These are phyloP conservation scores for Dynastes grantii DNA, from an alignment of 2,888 invertebrate genomes.

Conservation along the genomic window DNA sequence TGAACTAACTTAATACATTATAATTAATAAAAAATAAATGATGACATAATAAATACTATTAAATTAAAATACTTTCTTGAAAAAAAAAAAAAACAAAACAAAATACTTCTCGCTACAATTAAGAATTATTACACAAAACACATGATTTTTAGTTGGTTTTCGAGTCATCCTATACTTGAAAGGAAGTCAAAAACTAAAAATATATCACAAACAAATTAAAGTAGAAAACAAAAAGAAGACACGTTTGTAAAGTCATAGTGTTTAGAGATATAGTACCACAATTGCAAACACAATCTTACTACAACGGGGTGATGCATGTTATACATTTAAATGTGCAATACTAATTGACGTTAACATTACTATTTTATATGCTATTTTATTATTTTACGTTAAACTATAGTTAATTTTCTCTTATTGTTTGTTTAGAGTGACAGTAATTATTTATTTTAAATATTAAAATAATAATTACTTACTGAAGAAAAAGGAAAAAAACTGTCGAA, in stretches of 20 bases:
- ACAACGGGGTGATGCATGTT: slow-evolving; percentile 34
- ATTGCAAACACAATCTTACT: slow-evolving; percentile 38
- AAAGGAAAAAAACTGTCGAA: slow-evolving; percentile 39
- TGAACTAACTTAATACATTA: slow-evolving; percentile 40
- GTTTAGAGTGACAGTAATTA: slow-evolving; percentile 56
- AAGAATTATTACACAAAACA: slow-evolving; percentile 27
- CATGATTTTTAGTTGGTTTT: slow-evolving; percentile 24
- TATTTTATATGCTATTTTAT: slow-evolving; percentile 32
- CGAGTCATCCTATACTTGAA: slow-evolving; percentile 12
- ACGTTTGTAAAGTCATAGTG: neutral
- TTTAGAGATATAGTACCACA: slow-evolving; percentile 25
- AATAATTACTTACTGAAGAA: slow-evolving; percentile 60
- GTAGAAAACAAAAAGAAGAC: slow-evolving; percentile 26
- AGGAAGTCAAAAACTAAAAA: slow-evolving; percentile 30
- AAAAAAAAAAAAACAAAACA: slow-evolving; percentile 53
- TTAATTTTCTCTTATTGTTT: slow-evolving; percentile 22
- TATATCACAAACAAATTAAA: slow-evolving; percentile 46
- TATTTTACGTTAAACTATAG: slow-evolving; percentile 28
- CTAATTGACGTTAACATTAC: slow-evolving; percentile 50
- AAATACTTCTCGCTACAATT: slow-evolving; percentile 42
- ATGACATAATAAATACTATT: slow-evolving; percentile 58
- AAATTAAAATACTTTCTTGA: slow-evolving; percentile 51
- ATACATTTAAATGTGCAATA: slow-evolving; percentile 49
- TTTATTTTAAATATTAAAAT: slow-evolving; percentile 64
- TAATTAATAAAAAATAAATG: slow-evolving; percentile 54